These are phyloP conservation scores for Paraplagusia blochii DNA, from an alignment of 2,113 vertebrate species.

Conservation along the genomic window DNA sequence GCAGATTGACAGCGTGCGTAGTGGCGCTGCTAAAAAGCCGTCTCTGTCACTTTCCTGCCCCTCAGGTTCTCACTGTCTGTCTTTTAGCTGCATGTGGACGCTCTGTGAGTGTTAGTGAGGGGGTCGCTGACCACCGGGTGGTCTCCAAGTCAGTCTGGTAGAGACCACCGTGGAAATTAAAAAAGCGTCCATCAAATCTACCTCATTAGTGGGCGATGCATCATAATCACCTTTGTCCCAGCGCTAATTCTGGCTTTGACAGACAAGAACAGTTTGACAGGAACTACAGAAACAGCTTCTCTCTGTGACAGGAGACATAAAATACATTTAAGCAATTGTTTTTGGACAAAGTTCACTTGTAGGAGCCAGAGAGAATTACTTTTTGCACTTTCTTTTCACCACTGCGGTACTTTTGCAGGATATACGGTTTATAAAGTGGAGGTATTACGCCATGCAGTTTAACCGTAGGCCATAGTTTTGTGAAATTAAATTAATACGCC, in stretches of 20 bases:
- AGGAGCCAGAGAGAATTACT: too few relatives aligned
- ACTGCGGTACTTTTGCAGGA: too few relatives aligned
- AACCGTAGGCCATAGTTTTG: too few relatives aligned
- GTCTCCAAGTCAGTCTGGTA: constrained; percentile 39
- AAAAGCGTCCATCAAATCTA: constrained; percentile 9
- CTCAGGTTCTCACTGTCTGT: constrained; percentile 4
- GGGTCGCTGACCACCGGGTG: constrained; percentile 49
- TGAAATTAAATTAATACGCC: too few relatives aligned
- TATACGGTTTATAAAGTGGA: too few relatives aligned
- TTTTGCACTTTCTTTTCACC: too few relatives aligned
- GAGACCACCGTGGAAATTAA: constrained; percentile 57
- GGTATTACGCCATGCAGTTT: too few relatives aligned
- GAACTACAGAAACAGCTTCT: too few relatives aligned
- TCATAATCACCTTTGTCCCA: neutral
- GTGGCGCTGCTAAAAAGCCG: constrained; percentile 50
- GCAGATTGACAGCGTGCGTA: constrained; percentile 59
- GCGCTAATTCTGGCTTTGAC: neutral
- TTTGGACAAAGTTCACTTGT: too few relatives aligned
- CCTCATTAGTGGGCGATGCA: neutral
- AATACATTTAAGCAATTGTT: too few relatives aligned
- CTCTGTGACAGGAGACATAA: too few relatives aligned
- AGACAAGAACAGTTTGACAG: neutral
- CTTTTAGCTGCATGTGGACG: neutral
- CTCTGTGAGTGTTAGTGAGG: neutral
- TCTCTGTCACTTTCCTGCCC: constrained; percentile 38